Conservation (phyloP, 2,797 vertebrate genomes). For the Mormyrus hasselquistii region DNA sequence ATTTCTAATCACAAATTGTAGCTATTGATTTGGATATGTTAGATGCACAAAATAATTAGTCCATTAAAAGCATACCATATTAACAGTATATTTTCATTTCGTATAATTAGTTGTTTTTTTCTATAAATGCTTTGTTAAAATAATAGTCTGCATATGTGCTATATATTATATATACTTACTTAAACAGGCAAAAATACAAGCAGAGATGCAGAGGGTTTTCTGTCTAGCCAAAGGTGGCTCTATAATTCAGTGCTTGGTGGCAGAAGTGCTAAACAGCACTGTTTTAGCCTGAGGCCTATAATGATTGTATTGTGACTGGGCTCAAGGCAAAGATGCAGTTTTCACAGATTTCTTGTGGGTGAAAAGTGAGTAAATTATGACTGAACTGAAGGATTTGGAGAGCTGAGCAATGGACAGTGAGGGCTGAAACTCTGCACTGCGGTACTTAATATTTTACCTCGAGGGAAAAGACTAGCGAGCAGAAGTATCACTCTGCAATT, state of each 20-base stretch:
- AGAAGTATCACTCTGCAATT: background rate
- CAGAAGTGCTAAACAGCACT: background rate
- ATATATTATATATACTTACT: background rate
- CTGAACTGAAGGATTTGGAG: slow-evolving; percentile 11
- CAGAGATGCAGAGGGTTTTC: background rate
- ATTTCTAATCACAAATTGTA: background rate
- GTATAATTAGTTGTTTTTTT: background rate
- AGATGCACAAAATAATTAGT: background rate
- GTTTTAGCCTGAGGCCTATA: slow-evolving; percentile 20
- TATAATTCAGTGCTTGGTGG: slow-evolving; percentile 6
- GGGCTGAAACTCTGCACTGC: background rate
- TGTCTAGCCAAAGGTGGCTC: background rate
- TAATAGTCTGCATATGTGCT: background rate
- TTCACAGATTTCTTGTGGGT: slow-evolving; percentile 18
- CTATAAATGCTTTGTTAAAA: background rate
- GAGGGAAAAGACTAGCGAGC: background rate
- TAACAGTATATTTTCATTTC: background rate
- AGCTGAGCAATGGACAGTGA: background rate
- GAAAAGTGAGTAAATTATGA: slow-evolving; percentile 16
- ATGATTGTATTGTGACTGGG: slow-evolving; percentile 14
- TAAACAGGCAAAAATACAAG: background rate
- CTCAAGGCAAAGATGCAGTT: slow-evolving; percentile 4
- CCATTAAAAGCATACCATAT: background rate
- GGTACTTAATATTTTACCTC: slow-evolving; percentile 10
- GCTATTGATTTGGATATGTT: background rate